Base-by-base conservation (phyloP, 2,113 vertebrate species). In the Elaphurus davidianus region DNA sequence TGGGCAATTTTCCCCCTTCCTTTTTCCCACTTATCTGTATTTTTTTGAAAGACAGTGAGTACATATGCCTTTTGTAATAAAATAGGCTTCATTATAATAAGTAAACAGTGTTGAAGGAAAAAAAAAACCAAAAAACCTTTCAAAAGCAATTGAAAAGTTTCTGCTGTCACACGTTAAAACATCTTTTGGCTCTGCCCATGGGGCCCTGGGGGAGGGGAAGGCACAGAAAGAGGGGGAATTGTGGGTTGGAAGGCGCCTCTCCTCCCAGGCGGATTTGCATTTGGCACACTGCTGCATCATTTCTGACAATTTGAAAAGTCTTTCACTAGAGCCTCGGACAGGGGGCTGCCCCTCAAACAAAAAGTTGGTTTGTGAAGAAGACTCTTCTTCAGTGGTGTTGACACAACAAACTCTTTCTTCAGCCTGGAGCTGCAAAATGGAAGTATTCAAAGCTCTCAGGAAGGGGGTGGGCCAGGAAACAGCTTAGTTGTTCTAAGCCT, bases 361-460 rank as follows among this genome's bases (percentile, higher is more conserved):
- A 98, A 98, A 86, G 91, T 91, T 33, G 84, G 86, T 97, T 98
- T 98, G 91, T 98, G 90, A 98, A 92, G 97, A 94, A 64, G 91
- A 64, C 43, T 83, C 92, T 91, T 94, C 97, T 97, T 94, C 83
- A 76, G 91, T n/a, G 52, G 54, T 98, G 97, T 98, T 98, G 97
- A 96, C 94, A 98, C 96, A 98, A 97, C 95, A 98, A 96, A 95
- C 94, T 89, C 98, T 98, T 98, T 98, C 98, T 98, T 98, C 79
- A 83, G 97, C 88, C 96, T 55, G 83, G 79, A 93, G 91, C 78
- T 86, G 57, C 94, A 98, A 94, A 98, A 98, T 97, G 96, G 71
- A 98, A 3, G 50, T 17, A 98, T 98, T 97, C 96, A 98, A 30
- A 0, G 2, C 15, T 93, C 76, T 59, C 94, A 98, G 98, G 96